A percentile compares a stretch with the other conserved stretches of the same genome.
These are phyloP conservation scores for Drosophila cardini DNA, from an alignment of 1,140 invertebrate genomes.

Conservation along the genomic window DNA sequence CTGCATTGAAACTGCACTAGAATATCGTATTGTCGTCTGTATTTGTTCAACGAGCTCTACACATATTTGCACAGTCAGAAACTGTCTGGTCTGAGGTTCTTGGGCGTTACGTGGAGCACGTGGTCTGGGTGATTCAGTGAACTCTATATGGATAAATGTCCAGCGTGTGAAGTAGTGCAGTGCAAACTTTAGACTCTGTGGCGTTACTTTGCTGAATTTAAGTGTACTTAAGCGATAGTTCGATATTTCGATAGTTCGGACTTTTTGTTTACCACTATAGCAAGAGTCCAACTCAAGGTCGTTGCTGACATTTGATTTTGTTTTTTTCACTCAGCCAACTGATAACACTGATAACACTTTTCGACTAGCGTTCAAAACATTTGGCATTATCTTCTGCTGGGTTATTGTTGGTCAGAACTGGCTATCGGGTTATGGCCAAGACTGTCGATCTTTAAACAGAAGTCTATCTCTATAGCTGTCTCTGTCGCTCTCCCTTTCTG, in stretches of 20 bases:
- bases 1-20: slow-evolving; percentile 21
- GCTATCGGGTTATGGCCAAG: slow-evolving; percentile 21
- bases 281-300: slow-evolving; percentile 28
- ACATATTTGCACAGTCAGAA: slow-evolving; percentile 61
- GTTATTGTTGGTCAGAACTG: slow-evolving; percentile 14
- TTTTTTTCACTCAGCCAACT: slow-evolving; percentile 24
- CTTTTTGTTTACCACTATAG: not conserved
- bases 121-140: slow-evolving; percentile 65
- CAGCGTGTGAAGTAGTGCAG: slow-evolving; percentile 32
- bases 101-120: slow-evolving; percentile 48
- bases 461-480: slow-evolving; percentile 25
- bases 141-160: slow-evolving; percentile 58
- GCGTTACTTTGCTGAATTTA: slow-evolving; percentile 13
- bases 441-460: slow-evolving; percentile 36
- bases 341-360: slow-evolving; percentile 27
- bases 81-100: slow-evolving; percentile 15
- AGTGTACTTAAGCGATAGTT: not conserved
- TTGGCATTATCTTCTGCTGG: slow-evolving; percentile 33
- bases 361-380: slow-evolving; percentile 26
- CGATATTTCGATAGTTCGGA: not conserved
- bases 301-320: slow-evolving; percentile 2
- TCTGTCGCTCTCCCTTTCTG: not conserved
- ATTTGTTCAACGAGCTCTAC: slow-evolving; percentile 2
- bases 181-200: slow-evolving; percentile 34
- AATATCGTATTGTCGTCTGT: slow-evolving; percentile 47